Percentiles rank a stretch among this genome's conserved stretches.
phyloP scores from a whole-genome alignment of 2,113 vertebrate species.

The Daubentonia madagascariensis region DNA sequence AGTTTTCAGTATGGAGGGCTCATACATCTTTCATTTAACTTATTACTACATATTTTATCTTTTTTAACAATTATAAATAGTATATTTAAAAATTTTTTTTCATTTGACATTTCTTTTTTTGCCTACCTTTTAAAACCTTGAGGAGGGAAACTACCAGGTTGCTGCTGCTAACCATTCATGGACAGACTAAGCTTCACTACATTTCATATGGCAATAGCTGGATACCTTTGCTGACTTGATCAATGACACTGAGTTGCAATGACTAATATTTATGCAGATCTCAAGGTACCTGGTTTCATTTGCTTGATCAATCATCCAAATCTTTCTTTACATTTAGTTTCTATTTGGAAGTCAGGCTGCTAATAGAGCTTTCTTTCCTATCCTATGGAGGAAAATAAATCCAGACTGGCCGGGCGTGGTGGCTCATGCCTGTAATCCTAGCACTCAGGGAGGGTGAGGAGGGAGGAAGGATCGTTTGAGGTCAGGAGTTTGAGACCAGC shows the following conservation, averaged over 20 bases:
- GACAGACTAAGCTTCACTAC: no score
- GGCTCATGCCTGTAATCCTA: no score
- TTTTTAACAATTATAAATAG: background rate
- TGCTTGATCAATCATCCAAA: background rate
- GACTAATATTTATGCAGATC: background rate
- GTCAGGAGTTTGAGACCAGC: no score
- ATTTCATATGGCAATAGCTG: rapidly evolving
- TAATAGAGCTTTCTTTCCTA: background rate
- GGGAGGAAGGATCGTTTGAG: no score
- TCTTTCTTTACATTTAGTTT: background rate
- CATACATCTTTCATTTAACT: background rate
- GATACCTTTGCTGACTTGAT: background rate
- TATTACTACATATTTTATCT: background rate
- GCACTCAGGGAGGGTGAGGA: no score
- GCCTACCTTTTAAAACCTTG: background rate
- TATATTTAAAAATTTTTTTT: background rate
- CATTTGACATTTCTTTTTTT: background rate
- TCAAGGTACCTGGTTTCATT: background rate
- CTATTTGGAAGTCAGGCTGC: background rate
- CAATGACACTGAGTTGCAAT: background rate
- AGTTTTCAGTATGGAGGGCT: background rate
- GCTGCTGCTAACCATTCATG: background rate
- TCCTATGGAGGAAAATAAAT: background rate
- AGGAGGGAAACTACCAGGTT: background rate
- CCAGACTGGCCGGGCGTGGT: no score